Evolutionary conservation across 2,113 vertebrate genomes (phyloP).

Genomic region (Heterocephalus glaber): DNA sequence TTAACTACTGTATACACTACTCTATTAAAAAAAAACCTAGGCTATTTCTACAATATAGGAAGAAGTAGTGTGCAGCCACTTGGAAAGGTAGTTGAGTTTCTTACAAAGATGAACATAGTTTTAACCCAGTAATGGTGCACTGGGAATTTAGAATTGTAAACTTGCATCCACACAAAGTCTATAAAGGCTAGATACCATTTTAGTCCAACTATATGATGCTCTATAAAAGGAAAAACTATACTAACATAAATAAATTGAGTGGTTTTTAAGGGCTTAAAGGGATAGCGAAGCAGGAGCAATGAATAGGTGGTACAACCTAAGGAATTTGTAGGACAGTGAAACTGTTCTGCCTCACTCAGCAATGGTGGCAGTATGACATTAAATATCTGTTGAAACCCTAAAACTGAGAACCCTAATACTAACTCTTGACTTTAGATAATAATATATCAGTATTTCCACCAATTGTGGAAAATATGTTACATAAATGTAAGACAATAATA

Average conservation of each 20-base stretch:
- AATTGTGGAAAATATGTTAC: not conserved
- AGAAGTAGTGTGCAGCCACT: not conserved
- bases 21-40: not conserved
- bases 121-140: not conserved
- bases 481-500: not conserved
- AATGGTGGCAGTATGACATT: not conserved
- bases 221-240: not conserved
- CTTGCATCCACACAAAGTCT: not conserved
- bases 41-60: conserved; percentile 23
- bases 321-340: not conserved
- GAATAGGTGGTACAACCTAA: not conserved
- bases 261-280: not conserved
- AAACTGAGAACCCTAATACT: not conserved
- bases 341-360: not conserved
- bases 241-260: not conserved
- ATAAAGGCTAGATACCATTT: not conserved
- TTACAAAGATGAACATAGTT: not conserved
- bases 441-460: not conserved
- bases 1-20: not conserved
- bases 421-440: not conserved
- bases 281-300: not conserved
- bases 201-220: not conserved
- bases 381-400: not conserved
- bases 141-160: not conserved
- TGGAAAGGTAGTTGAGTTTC: not conserved